These are phyloP conservation scores for Amphipyra berbera DNA, from an alignment of 2,888 invertebrate genomes.

Conservation along the genomic window DNA sequence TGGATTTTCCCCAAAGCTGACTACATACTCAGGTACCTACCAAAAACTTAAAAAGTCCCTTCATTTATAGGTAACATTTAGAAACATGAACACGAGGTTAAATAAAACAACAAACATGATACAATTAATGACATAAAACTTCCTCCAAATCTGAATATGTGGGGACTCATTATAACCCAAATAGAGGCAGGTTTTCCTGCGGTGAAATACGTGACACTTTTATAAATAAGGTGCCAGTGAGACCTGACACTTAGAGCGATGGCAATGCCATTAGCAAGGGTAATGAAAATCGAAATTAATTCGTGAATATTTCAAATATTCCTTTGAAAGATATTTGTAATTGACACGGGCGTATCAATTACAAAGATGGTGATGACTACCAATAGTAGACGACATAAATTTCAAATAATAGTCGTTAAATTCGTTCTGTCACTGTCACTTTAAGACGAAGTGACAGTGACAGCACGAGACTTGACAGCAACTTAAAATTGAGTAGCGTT, in stretches of 20 bases:
- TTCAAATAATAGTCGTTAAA: too few relatives aligned
- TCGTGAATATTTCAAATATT: slow-evolving; percentile 15
- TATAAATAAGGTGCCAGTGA: slow-evolving; percentile 3
- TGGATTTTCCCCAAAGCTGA: too few relatives aligned
- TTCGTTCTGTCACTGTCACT: too few relatives aligned
- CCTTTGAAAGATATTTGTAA: slow-evolving; percentile 25
- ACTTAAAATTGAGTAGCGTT: too few relatives aligned
- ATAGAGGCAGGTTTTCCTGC: slow-evolving; percentile 23
- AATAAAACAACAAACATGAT: background rate
- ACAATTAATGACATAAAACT: slow-evolving; percentile 21
- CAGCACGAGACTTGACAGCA: too few relatives aligned
- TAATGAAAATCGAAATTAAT: slow-evolving; percentile 31
- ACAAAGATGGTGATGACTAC: background rate
- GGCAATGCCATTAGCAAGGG: slow-evolving; percentile 14
- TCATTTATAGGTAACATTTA: background rate
- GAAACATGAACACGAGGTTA: background rate
- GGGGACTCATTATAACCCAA: slow-evolving; percentile 28
- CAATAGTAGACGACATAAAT: too few relatives aligned
- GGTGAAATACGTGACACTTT: slow-evolving; percentile 20
- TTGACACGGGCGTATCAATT: slow-evolving; percentile 25
- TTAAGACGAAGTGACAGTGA: too few relatives aligned
- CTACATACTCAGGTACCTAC: background rate
- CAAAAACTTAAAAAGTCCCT: background rate
- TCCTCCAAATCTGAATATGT: slow-evolving; percentile 26
- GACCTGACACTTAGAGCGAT: slow-evolving; percentile 2